Conservation (phyloP, 2,797 vertebrate species). For the Myiotriccus ornatus region DNA sequence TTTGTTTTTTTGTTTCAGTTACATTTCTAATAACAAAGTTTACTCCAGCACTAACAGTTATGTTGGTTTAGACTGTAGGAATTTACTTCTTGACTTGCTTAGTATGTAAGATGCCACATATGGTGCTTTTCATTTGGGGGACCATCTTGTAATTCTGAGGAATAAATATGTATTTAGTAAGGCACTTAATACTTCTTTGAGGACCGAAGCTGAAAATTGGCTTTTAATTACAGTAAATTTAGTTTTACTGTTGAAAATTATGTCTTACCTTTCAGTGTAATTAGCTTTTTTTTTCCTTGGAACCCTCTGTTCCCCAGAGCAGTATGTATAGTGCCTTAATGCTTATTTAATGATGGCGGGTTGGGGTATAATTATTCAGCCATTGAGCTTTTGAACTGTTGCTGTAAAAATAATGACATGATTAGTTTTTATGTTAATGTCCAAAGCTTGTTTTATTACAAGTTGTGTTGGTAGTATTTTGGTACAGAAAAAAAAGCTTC, state of each 20-base stretch:
- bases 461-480: neutral
- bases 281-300: neutral
- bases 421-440: neutral
- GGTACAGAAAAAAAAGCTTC: neutral
- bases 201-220: constrained; percentile 11
- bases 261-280: neutral
- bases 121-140: neutral
- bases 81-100: neutral
- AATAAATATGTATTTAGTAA: constrained; percentile 11
- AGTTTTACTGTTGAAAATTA: neutral
- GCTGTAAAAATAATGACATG: neutral
- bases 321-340: neutral
- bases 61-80: neutral
- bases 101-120: neutral
- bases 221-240: constrained; percentile 1
- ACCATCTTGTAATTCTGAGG: neutral
- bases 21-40: neutral
- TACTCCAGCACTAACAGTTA: neutral
- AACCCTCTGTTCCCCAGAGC: constrained; percentile 1
- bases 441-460: neutral
- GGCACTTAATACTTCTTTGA: neutral
- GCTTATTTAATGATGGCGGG: constrained; percentile 5
- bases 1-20: neutral
- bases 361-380: constrained; percentile 18
- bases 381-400: constrained; percentile 20